Conservation (phyloP, 2,888 invertebrate genomes). For the Dioctria rufipes region DNA sequence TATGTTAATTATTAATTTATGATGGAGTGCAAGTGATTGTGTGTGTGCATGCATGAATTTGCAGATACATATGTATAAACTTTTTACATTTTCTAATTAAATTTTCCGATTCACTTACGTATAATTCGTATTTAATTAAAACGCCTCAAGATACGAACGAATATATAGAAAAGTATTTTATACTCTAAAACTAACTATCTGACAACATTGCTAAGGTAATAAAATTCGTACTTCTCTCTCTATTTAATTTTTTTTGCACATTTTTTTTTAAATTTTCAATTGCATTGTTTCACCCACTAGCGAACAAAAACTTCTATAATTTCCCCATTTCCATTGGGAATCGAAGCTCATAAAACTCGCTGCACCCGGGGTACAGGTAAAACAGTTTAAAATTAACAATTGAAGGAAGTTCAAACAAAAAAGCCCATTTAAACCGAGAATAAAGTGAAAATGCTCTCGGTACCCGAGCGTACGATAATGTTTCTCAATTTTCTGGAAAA, state of each 20-base stretch:
- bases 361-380: slow-evolving; percentile 35
- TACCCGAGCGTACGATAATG: slow-evolving; percentile 24
- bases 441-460: slow-evolving; percentile 25
- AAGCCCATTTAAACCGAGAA: slow-evolving; percentile 30
- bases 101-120: too few species aligned
- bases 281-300: background rate
- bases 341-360: slow-evolving; percentile 36
- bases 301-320: slow-evolving; percentile 8
- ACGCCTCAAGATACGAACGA: too few species aligned
- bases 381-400: slow-evolving; percentile 50
- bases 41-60: too few species aligned
- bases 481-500: slow-evolving; percentile 47
- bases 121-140: too few species aligned
- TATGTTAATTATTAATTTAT: slow-evolving; percentile 37
- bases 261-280: background rate
- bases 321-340: slow-evolving; percentile 27
- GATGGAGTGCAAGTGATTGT: too few species aligned
- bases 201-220: background rate
- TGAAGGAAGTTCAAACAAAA: slow-evolving; percentile 47
- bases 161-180: background rate
- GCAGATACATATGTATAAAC: too few species aligned
- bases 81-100: too few species aligned
- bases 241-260: background rate
- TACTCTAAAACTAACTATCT: background rate
- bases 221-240: background rate